These are phyloP conservation scores for Synergus umbraculus DNA, from an alignment of 2,888 invertebrate species.

Conservation along the genomic window DNA sequence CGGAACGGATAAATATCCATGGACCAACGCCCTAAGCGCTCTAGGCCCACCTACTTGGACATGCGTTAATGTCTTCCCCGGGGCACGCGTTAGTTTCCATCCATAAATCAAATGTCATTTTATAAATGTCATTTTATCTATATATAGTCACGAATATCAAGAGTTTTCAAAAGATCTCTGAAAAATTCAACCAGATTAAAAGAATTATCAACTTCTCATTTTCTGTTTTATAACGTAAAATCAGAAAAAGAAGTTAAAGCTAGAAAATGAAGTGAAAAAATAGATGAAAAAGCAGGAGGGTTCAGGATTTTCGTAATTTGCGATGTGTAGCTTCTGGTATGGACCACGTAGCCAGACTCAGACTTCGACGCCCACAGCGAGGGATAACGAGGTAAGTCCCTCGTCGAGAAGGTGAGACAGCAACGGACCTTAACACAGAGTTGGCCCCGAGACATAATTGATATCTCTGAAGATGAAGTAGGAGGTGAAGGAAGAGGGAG, in stretches of 20 bases:
- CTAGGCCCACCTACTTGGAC: constrained; percentile 7
- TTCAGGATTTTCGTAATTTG: constrained; percentile 66
- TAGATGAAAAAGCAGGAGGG: constrained; percentile 50
- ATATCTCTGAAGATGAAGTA: constrained; percentile 45
- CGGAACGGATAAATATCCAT: constrained; percentile 20
- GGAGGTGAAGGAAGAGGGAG: constrained; percentile 22
- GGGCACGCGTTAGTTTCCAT: constrained; percentile 19
- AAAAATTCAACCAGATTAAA: no score
- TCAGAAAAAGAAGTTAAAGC: background rate
- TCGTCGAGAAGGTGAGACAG: constrained; percentile 61
- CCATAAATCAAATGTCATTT: background rate
- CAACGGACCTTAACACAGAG: background rate
- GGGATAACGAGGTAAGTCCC: constrained; percentile 67
- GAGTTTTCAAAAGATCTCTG: no score
- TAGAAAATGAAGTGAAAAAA: constrained; percentile 35
- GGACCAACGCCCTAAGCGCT: background rate
- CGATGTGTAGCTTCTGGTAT: constrained; percentile 68
- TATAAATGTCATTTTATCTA: no score
- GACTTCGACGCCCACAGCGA: constrained; percentile 68
- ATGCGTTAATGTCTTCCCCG: constrained; percentile 3
- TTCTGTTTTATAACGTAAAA: no score
- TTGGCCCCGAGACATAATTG: constrained; percentile 31
- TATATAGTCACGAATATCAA: background rate
- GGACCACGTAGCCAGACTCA: constrained; percentile 49
- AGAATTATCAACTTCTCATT: no score